Evolutionary conservation across 2,888 invertebrate genomes (phyloP).

Genomic region (Saturnia japonica): DNA sequence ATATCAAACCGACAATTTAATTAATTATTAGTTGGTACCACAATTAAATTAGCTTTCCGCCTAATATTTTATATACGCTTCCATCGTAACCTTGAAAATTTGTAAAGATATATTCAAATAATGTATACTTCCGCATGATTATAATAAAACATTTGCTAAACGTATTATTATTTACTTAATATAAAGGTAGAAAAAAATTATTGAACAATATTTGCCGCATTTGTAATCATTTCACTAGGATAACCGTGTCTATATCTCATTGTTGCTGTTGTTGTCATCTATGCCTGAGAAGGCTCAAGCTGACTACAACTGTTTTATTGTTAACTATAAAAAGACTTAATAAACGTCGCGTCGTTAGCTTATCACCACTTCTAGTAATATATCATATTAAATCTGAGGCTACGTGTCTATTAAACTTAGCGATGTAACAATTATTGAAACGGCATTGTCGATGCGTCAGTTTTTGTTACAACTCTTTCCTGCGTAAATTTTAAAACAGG

Average conservation of each 20-base stretch:
- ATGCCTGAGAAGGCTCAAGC: constrained; percentile 40
- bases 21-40: constrained; percentile 8
- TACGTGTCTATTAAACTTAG: constrained; percentile 35
- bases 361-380: constrained; percentile 50
- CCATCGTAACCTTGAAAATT: constrained; percentile 7
- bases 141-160: constrained; percentile 7
- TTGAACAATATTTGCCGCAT: constrained; percentile 48
- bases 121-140: constrained; percentile 15
- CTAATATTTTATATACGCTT: constrained; percentile 10
- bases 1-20: constrained; percentile 8
- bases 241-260: constrained; percentile 63
- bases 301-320: constrained; percentile 51
- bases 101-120: constrained; percentile 10
- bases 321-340: constrained; percentile 54
- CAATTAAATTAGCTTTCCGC: neutral
- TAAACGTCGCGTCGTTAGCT: constrained; percentile 51
- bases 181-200: neutral
- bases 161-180: constrained; percentile 11
- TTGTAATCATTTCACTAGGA: constrained; percentile 62
- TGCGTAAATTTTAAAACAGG: neutral
- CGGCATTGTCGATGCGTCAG: neutral
- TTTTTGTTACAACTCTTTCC: neutral
- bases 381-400: constrained; percentile 54
- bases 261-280: constrained; percentile 46
- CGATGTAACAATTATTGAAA: constrained; percentile 47